phyloP scores from a whole-genome alignment of 2,888 invertebrate species.

The Pollenia labialis region DNA sequence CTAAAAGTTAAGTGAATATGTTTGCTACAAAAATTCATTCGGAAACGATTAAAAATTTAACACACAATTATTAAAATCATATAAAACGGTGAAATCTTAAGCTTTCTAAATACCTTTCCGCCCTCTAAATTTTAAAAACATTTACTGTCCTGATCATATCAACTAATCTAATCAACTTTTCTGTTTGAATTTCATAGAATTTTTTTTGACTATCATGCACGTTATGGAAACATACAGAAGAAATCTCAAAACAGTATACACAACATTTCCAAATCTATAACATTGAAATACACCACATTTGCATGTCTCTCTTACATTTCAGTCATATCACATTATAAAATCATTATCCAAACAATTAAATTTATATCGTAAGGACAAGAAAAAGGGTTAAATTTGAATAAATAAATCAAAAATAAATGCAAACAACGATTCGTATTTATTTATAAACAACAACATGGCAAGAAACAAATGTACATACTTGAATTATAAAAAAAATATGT shows the following conservation, averaged over 20 bases:
- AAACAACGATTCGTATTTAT: conserved; percentile 6
- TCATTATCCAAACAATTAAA: conserved; percentile 57
- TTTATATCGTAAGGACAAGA: neutral
- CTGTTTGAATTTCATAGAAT: no score
- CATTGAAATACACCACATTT: conserved; percentile 2
- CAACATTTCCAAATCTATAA: neutral
- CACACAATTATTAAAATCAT: no score
- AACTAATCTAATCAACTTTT: no score
- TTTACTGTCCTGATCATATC: no score
- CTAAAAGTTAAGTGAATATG: no score
- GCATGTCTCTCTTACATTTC: neutral
- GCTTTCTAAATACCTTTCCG: no score
- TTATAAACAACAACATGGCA: conserved; percentile 12
- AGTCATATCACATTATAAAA: conserved; percentile 33
- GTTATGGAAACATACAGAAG: neutral
- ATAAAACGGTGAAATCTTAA: no score
- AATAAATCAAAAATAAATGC: conserved; percentile 1
- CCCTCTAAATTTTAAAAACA: no score
- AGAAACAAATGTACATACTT: conserved; percentile 4
- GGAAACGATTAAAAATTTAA: no score
- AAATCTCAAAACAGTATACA: neutral
- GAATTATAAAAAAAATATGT: conserved; percentile 26
- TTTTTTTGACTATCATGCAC: no score
- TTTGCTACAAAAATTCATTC: no score
- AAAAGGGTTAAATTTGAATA: conserved; percentile 54